Conservation (phyloP, 2,888 invertebrate genomes). For the Dynastes grantii region DNA sequence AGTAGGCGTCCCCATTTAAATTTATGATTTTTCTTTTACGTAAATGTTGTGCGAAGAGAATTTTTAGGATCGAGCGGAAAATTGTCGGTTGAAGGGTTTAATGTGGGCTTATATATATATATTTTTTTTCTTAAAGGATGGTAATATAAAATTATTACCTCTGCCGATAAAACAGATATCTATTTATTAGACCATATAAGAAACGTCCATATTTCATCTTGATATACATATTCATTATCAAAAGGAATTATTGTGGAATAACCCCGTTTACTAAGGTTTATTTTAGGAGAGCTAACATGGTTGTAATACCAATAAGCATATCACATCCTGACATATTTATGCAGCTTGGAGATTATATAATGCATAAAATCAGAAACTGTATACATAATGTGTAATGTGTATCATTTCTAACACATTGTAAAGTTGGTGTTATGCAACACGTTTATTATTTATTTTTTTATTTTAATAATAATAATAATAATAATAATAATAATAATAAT, state of each 20-base stretch:
- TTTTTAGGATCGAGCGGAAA: background rate
- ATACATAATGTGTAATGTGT: background rate
- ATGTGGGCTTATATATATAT: background rate
- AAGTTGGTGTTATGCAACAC: no score
- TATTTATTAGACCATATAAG: background rate
- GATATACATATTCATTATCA: no score
- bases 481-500: no score
- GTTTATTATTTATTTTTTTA: no score
- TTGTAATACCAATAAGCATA: background rate
- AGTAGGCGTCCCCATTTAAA: background rate
- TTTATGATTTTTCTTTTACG: constrained; percentile 37
- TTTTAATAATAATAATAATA: no score
- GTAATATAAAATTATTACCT: background rate
- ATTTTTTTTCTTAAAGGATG: background rate
- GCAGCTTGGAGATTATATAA: background rate
- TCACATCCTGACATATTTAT: background rate
- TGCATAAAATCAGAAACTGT: background rate
- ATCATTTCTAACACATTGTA: no score
- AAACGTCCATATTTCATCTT: background rate
- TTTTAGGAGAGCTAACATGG: background rate
- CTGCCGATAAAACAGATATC: background rate
- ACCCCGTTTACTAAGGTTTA: background rate
- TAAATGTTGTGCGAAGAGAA: background rate
- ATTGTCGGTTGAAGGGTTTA: background rate
- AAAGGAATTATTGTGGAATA: no score